Percentiles rank a stretch among this genome's conserved stretches.
These are phyloP conservation scores for Platysteira castanea DNA, from an alignment of 2,113 vertebrate species.

Conservation along the genomic window DNA sequence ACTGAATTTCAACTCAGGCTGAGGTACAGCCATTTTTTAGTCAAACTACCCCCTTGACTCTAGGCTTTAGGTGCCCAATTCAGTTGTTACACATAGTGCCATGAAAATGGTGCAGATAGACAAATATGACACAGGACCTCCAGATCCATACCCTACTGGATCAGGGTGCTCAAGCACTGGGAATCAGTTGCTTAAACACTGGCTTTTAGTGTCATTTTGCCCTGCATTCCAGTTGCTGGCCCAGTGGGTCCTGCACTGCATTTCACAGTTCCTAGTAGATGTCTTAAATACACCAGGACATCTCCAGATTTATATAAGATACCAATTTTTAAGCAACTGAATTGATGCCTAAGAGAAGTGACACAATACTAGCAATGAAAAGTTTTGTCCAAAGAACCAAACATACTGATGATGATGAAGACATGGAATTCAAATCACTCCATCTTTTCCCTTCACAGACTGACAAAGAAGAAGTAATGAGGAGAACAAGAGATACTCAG, in stretches of 20 bases:
- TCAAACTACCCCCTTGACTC: not conserved
- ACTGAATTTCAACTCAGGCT: not conserved
- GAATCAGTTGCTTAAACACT: not conserved
- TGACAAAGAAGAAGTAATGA: not conserved
- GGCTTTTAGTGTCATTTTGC: not conserved
- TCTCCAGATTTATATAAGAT: not conserved
- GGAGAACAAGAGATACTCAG: not conserved
- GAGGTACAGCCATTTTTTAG: not conserved
- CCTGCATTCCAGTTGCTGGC: not conserved
- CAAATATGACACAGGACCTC: not conserved
- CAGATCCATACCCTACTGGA: not conserved
- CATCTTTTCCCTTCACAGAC: not conserved
- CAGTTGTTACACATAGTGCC: not conserved
- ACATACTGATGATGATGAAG: not conserved
- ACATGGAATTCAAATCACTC: not conserved
- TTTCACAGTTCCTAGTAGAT: not conserved
- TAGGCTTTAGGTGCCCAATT: not conserved
- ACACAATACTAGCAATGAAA: not conserved
- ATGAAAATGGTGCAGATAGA: not conserved
- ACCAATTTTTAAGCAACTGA: not conserved
- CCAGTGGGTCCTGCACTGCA: not conserved
- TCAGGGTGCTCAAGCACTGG: not conserved
- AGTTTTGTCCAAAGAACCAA: not conserved
- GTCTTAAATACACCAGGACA: not conserved
- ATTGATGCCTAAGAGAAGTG: not conserved